Conservation (phyloP, 2,888 invertebrate genomes). For the Dione juno region DNA sequence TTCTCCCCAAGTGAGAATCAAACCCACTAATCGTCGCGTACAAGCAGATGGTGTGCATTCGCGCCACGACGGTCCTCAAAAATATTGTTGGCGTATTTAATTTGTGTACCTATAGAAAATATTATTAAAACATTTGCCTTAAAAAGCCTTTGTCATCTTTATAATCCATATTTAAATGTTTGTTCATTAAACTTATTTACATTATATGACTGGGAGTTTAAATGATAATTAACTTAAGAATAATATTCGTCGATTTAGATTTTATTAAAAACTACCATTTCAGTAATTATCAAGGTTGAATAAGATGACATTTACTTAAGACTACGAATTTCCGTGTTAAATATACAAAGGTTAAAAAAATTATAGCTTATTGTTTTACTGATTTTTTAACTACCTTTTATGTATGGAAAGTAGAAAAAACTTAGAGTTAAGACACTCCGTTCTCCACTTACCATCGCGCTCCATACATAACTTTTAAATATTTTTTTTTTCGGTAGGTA, state of each 20-base stretch:
- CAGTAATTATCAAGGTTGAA: conserved; percentile 6
- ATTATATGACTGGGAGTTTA: background rate
- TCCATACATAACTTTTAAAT: too few species aligned
- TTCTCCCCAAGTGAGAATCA: too few species aligned
- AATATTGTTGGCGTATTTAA: background rate
- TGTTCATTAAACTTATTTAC: background rate
- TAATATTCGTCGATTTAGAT: background rate
- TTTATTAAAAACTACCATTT: background rate
- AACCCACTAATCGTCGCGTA: too few species aligned
- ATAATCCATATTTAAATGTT: background rate
- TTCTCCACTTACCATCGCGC: too few species aligned
- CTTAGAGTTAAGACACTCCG: too few species aligned
- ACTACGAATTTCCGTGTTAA: background rate
- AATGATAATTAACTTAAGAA: too few species aligned
- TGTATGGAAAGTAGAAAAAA: too few species aligned
- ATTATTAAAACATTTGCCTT: background rate
- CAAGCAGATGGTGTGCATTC: too few species aligned
- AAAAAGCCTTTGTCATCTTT: background rate
- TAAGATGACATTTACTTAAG: conserved; percentile 1
- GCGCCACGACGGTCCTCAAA: too few species aligned
- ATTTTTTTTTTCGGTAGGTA: too few species aligned
- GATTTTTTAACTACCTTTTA: too few species aligned
- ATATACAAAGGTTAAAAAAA: conserved; percentile 6
- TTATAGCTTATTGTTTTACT: background rate
- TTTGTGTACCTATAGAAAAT: background rate